These are phyloP conservation scores for Sorex maritimensis DNA, from an alignment of 2,797 vertebrate genomes.

Conservation along the genomic window DNA sequence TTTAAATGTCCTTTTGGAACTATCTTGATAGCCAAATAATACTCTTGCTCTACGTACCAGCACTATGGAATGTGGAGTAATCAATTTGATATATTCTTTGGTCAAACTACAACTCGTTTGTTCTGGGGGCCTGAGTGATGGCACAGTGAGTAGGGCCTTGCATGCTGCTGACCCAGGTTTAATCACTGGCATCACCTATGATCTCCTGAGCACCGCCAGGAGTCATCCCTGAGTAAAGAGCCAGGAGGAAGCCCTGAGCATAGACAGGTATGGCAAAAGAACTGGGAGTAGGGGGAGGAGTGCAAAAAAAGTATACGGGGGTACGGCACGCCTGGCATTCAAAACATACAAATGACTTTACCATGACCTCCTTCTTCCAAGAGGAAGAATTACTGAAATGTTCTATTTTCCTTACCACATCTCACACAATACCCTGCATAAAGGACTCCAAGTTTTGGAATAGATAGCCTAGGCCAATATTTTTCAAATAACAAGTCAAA, in stretches of 20 bases:
- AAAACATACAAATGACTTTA: no score
- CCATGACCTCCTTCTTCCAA: background rate
- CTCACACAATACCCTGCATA: background rate
- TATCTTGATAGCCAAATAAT: background rate
- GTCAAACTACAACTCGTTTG: background rate
- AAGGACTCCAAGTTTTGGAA: conserved; percentile 38
- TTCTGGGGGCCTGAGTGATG: background rate
- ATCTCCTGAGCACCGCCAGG: no score
- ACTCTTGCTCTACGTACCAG: background rate
- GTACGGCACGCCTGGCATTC: no score
- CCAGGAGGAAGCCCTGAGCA: no score
- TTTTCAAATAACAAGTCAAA: conserved; percentile 48
- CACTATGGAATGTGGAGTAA: background rate
- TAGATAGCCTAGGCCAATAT: background rate
- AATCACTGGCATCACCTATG: no score
- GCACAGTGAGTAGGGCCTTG: no score
- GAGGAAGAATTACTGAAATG: background rate
- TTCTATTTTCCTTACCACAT: conserved; percentile 8
- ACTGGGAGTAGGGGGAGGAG: no score
- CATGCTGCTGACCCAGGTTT: no score
- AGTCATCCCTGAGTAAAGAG: no score
- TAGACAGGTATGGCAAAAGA: no score
- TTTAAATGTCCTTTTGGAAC: conserved; percentile 55
- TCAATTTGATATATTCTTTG: background rate
- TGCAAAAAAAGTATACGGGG: no score